Evolutionary conservation across 2,797 vertebrate genomes (phyloP).

Genomic region (Catamblyrhynchus diadema): DNA sequence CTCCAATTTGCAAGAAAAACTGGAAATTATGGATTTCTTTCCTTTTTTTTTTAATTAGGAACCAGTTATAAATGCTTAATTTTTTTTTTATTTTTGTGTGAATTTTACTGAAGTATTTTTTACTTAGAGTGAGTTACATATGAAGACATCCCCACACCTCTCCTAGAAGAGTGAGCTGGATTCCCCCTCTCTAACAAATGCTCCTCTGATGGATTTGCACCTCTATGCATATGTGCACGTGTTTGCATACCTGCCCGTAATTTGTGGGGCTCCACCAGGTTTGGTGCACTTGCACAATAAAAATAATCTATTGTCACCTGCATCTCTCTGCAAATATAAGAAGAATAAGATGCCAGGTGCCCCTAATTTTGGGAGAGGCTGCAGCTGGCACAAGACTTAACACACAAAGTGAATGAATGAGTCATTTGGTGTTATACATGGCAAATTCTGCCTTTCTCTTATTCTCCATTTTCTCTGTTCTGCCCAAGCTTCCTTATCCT

Average conservation of each 20-base stretch:
- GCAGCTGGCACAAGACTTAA: neutral
- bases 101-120: neutral
- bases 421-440: accelerated
- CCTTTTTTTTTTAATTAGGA: neutral
- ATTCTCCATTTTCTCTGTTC: neutral
- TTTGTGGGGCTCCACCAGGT: accelerated
- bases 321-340: neutral
- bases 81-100: neutral
- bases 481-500: neutral
- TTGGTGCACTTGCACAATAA: neutral
- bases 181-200: neutral
- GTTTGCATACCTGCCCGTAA: neutral
- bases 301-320: neutral
- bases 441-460: neutral
- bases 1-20: neutral
- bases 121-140: neutral
- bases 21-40: neutral
- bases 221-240: neutral
- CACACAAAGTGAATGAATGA: neutral
- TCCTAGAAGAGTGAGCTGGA: neutral
- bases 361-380: neutral
- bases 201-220: neutral
- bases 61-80: neutral
- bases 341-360: neutral
- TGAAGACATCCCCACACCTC: neutral